Conservation (phyloP, 2,113 vertebrate genomes). For the Stegostoma tigrinum region DNA sequence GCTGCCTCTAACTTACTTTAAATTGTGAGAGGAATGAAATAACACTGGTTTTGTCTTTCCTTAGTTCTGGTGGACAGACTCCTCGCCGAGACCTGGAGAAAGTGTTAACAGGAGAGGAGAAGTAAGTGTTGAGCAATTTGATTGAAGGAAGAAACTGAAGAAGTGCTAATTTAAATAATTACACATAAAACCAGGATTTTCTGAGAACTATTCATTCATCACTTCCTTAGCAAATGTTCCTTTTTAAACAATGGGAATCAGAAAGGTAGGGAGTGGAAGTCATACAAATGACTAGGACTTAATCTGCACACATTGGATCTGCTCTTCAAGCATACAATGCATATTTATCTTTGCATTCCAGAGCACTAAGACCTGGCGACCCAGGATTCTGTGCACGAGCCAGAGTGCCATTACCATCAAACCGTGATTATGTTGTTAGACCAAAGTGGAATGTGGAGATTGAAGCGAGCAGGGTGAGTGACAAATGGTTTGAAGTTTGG, state of each 20-base stretch:
- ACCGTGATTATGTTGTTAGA: constrained; percentile 95
- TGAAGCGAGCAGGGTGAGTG: constrained; percentile 82
- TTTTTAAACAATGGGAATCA: background rate
- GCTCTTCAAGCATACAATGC: background rate
- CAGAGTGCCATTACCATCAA: constrained; percentile 90
- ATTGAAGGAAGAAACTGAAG: background rate
- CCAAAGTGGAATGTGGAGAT: constrained; percentile 96
- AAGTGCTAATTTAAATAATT: background rate
- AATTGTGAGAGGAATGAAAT: background rate
- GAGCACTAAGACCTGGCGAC: constrained; percentile 87
- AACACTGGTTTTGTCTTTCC: background rate
- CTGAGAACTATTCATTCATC: background rate
- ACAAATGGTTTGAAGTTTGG: background rate
- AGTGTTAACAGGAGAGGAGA: constrained; percentile 92
- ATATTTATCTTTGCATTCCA: constrained; percentile 42
- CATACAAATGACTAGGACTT: background rate
- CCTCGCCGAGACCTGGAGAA: constrained; percentile 94
- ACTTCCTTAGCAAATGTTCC: background rate
- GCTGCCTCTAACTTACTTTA: background rate
- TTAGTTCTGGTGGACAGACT: constrained; percentile 88
- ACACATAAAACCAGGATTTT: background rate
- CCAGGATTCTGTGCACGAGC: constrained; percentile 93
- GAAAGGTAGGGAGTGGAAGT: background rate
- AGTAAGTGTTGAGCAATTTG: constrained; percentile 63
- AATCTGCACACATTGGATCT: background rate